Base-by-base conservation (phyloP, 2,888 invertebrate genomes). In the Podotricha telesiphe region DNA sequence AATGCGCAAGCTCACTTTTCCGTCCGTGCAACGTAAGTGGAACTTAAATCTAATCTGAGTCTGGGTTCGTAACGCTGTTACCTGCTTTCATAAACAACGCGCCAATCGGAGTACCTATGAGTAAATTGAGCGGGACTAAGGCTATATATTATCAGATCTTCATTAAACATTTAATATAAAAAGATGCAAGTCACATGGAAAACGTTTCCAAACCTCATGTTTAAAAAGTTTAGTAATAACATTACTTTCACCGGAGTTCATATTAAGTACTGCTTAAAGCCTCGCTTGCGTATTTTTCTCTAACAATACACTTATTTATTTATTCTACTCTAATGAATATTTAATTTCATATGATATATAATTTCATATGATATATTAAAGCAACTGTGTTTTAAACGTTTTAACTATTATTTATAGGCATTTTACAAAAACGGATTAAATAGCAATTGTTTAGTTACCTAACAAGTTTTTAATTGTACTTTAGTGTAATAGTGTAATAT, bases 1-100 rank as follows among this genome's bases (percentile, higher is more conserved):
- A 75, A 65, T 74, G 76, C 72, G 80, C 56, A 51, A 51, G 51
- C 56, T 58, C 10, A 42, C 64, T 59, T 42, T 8, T 56, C 67
- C 45, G 69, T 48, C 40, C 40, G 65, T 37, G 55, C 55, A 55
- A 73, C 68, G 68, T 73, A 67, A 69, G 37, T 65, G 68, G 70
- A 45, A 59, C 37, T 37, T 59, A 55, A 55, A 64, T 71, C 66
- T 65, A 61, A 62, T 37, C 61, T 66, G 53, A 42, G 50, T 70
- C 70, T 58, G 68, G 22, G 42, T 20, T 50, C 34, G 66, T 10
- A 15, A 20, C 20, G 64, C 17, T 40, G 51, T 66, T 50, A 63
- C 64, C 70, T n/a, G n/a, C 68, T 73, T 68, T 73, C 73, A 50
- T 68, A 70, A 73, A 62, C 56, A 34, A 51, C 53, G 19, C 62